Evolutionary conservation across 30 jellyfish, hydroid and myxozoan species (phyloP).

Genomic region (Turritopsis dohrnii): DNA sequence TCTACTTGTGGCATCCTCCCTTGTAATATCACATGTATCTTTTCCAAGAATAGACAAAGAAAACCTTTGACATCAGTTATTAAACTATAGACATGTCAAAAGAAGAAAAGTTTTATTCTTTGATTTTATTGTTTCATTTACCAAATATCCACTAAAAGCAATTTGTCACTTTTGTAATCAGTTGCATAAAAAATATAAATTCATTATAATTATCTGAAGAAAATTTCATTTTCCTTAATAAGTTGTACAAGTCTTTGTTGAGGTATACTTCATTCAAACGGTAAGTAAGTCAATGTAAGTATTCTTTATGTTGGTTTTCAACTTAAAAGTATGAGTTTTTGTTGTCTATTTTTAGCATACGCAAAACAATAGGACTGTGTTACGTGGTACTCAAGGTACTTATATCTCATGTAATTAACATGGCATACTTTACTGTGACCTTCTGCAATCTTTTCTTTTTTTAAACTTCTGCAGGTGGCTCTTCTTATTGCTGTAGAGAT

Average conservation of each 20-base stretch:
- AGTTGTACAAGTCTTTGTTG: not conserved
- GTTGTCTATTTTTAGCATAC: conserved; percentile 21
- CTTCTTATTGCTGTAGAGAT: conserved; percentile 78
- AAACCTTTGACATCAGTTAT: no score
- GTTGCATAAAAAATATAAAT: no score
- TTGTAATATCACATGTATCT: conserved; percentile 80
- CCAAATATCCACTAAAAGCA: no score
- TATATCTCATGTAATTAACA: not conserved
- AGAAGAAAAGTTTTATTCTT: no score
- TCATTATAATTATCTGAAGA: no score
- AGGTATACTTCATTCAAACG: conserved; percentile 29
- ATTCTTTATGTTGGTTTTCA: not conserved
- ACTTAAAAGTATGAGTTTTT: not conserved
- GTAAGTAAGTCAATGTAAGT: not conserved
- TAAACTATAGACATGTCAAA: no score
- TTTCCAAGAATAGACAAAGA: no score
- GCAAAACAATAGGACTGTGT: conserved; percentile 66
- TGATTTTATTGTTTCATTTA: no score
- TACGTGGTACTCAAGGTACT: conserved; percentile 24
- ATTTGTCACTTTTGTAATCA: no score
- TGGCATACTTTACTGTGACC: no score
- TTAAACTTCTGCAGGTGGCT: conserved; percentile 43
- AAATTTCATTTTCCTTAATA: no score
- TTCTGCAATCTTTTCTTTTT: not conserved
- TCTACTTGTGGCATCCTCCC: conserved; percentile 58